phyloP scores from a whole-genome alignment of 2,888 invertebrate genomes.

The Punctoribates punctum region DNA sequence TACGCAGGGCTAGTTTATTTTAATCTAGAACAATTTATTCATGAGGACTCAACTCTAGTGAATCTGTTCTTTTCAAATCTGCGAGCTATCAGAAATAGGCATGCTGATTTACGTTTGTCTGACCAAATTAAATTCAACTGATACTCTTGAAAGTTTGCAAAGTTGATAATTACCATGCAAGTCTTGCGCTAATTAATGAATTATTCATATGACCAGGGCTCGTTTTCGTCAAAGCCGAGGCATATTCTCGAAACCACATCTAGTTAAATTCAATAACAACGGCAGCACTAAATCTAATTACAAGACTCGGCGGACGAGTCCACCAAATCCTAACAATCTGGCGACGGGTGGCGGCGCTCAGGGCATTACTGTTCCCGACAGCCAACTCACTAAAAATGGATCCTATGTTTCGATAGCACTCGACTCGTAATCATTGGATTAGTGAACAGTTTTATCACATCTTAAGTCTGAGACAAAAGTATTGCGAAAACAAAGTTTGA shows the following conservation, averaged over 20 bases:
- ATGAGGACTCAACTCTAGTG: no score
- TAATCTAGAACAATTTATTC: no score
- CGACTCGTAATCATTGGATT: not conserved
- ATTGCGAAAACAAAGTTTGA: not conserved
- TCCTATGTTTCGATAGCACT: slow-evolving; percentile 20
- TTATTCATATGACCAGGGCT: slow-evolving; percentile 7
- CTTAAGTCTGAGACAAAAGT: not conserved
- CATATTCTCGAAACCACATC: slow-evolving; percentile 39
- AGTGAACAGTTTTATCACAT: not conserved
- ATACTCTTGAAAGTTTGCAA: no score
- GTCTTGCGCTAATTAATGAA: not conserved
- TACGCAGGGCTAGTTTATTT: no score
- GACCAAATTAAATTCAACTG: no score
- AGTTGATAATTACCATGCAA: no score
- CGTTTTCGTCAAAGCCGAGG: slow-evolving; percentile 28
- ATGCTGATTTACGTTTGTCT: no score
- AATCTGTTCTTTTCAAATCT: no score
- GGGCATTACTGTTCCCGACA: not conserved
- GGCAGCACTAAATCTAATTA: not conserved
- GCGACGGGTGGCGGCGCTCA: not conserved
- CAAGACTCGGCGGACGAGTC: not conserved
- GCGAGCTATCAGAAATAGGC: no score
- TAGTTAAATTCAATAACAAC: slow-evolving; percentile 31
- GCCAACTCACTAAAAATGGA: not conserved
- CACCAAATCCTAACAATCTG: not conserved